Conservation (phyloP, 2,113 vertebrate species). For the Pelobates fuscus region DNA sequence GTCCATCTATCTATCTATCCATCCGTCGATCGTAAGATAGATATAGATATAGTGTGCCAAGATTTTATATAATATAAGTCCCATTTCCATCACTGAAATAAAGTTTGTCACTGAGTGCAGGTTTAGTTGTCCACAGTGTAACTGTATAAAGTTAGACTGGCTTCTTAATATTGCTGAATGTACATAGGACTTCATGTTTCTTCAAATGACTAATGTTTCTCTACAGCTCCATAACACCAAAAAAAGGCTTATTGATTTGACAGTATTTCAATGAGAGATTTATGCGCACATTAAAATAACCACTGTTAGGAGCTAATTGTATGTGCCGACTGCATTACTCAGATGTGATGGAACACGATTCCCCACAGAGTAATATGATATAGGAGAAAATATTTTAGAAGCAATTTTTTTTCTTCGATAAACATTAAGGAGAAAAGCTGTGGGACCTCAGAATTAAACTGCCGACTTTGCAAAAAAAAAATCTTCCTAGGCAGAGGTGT, state of each 20-base stretch:
- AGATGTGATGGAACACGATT: slow-evolving; percentile 41
- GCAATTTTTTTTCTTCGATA: slow-evolving; percentile 38
- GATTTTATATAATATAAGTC: not conserved
- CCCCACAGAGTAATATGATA: slow-evolving; percentile 32
- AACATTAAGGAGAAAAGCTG: slow-evolving; percentile 38
- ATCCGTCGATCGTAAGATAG: too few relatives aligned
- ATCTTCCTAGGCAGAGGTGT: slow-evolving; percentile 16
- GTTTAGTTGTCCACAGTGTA: not conserved
- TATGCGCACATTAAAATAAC: slow-evolving; percentile 23
- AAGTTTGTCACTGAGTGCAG: slow-evolving; percentile 3
- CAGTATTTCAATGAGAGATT: slow-evolving; percentile 18
- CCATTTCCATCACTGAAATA: slow-evolving; percentile 1
- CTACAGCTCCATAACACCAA: not conserved
- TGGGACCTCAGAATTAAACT: slow-evolving; percentile 37
- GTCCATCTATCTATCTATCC: too few relatives aligned
- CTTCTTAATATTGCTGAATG: slow-evolving; percentile 14
- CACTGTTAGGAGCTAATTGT: slow-evolving; percentile 16
- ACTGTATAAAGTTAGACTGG: slow-evolving; percentile 1
- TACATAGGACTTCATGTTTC: slow-evolving; percentile 38
- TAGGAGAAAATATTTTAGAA: slow-evolving; percentile 41
- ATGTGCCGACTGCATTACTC: slow-evolving; percentile 47
- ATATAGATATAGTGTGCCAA: too few relatives aligned
- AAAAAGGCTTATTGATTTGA: slow-evolving; percentile 29
- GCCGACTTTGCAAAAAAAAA: slow-evolving; percentile 43
- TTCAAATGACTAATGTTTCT: slow-evolving; percentile 34